Evolutionary conservation across 2,113 vertebrate species (phyloP).

Genomic region (Motacilla alba): DNA sequence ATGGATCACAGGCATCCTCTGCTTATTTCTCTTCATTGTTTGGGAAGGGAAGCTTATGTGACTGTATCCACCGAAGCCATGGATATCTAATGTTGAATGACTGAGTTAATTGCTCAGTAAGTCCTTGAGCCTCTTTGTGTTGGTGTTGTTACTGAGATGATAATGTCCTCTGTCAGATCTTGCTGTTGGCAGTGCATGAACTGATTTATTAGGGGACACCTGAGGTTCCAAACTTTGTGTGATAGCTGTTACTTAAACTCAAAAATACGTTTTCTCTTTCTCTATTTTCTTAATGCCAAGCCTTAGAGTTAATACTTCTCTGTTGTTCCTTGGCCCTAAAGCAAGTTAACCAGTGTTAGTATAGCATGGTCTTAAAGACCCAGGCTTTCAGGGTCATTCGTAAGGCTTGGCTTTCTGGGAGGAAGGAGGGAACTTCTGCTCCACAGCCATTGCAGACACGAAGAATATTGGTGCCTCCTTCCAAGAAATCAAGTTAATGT

Average conservation of each 20-base stretch:
- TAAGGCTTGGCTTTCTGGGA: not conserved
- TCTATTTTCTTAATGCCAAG: not conserved
- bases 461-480: not conserved
- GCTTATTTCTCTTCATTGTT: not conserved
- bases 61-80: not conserved
- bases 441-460: accelerated
- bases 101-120: not conserved
- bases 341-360: not conserved
- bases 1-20: not conserved
- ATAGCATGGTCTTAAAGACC: not conserved
- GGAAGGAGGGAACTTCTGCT: not conserved
- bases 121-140: not conserved
- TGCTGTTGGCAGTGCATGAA: not conserved
- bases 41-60: not conserved
- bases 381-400: not conserved
- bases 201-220: not conserved
- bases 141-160: not conserved
- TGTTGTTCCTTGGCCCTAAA: not conserved
- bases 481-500: not conserved
- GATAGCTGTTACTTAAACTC: not conserved
- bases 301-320: not conserved
- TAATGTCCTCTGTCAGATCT: not conserved
- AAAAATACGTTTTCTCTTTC: not conserved
- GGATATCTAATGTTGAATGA: not conserved
- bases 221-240: not conserved